These are phyloP conservation scores for Kryphioiulus occultus DNA, from an alignment of 2,888 invertebrate species.

Conservation along the genomic window DNA sequence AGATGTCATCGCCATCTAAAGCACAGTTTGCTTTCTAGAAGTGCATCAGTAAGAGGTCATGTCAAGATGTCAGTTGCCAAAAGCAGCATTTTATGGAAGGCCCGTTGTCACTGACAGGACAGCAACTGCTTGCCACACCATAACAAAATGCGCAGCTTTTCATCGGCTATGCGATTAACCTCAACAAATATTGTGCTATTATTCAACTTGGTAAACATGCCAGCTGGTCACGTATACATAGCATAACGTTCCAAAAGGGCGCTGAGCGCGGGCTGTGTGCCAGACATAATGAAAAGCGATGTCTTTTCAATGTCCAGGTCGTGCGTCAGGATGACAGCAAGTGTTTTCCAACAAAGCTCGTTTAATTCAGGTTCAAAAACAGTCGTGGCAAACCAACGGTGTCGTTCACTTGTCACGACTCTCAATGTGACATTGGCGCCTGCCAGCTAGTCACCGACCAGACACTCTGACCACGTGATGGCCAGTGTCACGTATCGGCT, in stretches of 20 bases:
- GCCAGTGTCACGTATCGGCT: neutral
- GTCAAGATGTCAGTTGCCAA: too few relatives aligned
- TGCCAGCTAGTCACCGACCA: neutral
- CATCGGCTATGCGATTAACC: too few relatives aligned
- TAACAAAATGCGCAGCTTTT: too few relatives aligned
- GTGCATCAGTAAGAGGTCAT: too few relatives aligned
- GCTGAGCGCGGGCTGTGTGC: too few relatives aligned
- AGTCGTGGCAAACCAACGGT: neutral
- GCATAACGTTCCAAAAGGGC: neutral
- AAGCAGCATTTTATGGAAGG: too few relatives aligned
- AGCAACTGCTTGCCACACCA: too few relatives aligned
- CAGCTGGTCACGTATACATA: neutral
- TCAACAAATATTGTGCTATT: too few relatives aligned
- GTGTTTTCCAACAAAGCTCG: neutral
- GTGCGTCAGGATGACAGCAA: neutral
- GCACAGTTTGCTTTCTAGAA: too few relatives aligned
- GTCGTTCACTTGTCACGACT: neutral
- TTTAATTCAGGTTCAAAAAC: neutral
- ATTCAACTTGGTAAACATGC: neutral
- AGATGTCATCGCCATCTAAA: too few relatives aligned
- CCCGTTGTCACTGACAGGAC: too few relatives aligned
- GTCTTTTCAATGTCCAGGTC: neutral
- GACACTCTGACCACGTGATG: neutral
- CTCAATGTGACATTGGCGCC: constrained; percentile 12
- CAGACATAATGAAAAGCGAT: neutral